Percentiles rank a stretch among this genome's conserved stretches.
phyloP scores from a whole-genome alignment of 2,113 vertebrate species.

The Hiodon tergisus region DNA sequence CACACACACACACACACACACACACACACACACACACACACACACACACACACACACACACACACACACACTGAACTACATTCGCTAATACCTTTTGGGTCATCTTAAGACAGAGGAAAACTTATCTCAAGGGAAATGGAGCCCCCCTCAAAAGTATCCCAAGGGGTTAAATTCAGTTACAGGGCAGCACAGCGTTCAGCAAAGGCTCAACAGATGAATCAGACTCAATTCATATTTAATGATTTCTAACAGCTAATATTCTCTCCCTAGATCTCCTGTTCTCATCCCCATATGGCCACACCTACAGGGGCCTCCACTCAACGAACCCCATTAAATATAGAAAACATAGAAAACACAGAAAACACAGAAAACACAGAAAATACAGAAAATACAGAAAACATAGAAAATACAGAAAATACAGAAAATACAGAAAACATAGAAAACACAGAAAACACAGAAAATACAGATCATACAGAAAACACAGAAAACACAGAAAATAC shows the following conservation, averaged over 20 bases:
- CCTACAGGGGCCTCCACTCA: constrained; percentile 12
- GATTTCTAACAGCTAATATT: constrained; percentile 57
- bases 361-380: constrained; percentile 10
- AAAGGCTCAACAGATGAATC: constrained; percentile 48
- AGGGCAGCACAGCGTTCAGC: constrained; percentile 55
- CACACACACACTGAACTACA: too few relatives aligned
- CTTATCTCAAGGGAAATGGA: constrained; percentile 27
- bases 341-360: too few relatives aligned
- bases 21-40: too few relatives aligned
- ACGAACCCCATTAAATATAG: background rate
- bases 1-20: too few relatives aligned
- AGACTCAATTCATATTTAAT: constrained; percentile 63
- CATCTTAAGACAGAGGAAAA: constrained; percentile 25
- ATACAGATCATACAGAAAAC: too few relatives aligned
- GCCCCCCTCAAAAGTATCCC: constrained; percentile 34
- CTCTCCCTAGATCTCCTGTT: constrained; percentile 25
- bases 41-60: too few relatives aligned
- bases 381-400: too few relatives aligned
- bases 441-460: too few relatives aligned
- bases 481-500: too few relatives aligned
- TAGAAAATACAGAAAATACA: too few relatives aligned
- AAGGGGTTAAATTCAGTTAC: constrained; percentile 56
- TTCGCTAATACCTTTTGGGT: constrained; percentile 10
- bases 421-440: constrained; percentile 11
- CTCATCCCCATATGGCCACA: constrained; percentile 48